Conservation (phyloP, 37 sponge, comb jelly and placozoan species). For the Hexactinellida sp. region DNA sequence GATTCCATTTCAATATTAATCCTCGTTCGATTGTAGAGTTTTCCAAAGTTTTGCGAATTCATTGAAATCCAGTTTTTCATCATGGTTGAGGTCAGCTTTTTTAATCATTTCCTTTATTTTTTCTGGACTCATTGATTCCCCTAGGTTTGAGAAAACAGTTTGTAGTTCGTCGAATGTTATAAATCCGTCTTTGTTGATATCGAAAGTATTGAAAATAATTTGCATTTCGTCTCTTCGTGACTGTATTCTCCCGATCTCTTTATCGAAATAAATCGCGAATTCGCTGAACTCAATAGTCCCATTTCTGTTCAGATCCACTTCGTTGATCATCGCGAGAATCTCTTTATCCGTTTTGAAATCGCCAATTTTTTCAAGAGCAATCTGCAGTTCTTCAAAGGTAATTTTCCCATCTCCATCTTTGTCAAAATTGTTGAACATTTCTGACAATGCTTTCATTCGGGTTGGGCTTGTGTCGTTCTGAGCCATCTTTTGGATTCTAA, state of each 20-base stretch:
- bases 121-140: constrained; percentile 18
- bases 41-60: constrained; percentile 16
- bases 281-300: constrained; percentile 17
- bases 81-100: constrained; percentile 9
- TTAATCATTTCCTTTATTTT: constrained; percentile 11
- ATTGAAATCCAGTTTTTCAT: constrained; percentile 19
- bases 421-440: constrained; percentile 20
- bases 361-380: not conserved
- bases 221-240: constrained; percentile 13
- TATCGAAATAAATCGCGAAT: constrained; percentile 12
- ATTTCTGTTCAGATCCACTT: not conserved
- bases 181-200: constrained; percentile 16
- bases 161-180: constrained; percentile 19
- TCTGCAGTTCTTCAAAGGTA: not conserved
- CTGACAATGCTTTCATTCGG: not conserved
- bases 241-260: not conserved
- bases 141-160: constrained; percentile 19
- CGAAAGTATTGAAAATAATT: constrained; percentile 9
- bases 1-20: not conserved
- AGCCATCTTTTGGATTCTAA: not conserved
- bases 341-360: constrained; percentile 5
- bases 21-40: not conserved
- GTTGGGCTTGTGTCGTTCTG: not conserved
- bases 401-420: constrained; percentile 21
- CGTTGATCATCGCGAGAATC: not conserved